Percentiles rank a stretch among this genome's conserved stretches.
Conservation (phyloP, 1,140 invertebrate genomes). For the Solen grandis region DNA sequence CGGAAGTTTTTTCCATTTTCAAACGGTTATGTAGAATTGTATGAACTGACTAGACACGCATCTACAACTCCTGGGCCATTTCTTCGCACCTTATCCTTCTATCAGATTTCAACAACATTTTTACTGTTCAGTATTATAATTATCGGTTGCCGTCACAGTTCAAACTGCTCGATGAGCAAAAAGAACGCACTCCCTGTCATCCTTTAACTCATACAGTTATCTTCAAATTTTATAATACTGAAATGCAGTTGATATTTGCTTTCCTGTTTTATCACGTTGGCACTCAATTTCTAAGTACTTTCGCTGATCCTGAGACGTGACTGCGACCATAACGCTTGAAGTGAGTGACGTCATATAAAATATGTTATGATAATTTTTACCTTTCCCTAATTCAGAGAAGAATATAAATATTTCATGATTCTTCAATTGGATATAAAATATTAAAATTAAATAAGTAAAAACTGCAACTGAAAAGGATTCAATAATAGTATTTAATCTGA, state of each 20-base stretch:
- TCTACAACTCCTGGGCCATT: neutral
- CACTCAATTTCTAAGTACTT: neutral
- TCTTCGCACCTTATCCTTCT: neutral
- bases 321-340: neutral
- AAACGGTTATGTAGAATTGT: neutral
- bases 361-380: neutral
- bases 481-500: no score
- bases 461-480: no score
- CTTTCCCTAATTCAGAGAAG: no score
- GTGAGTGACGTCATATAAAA: neutral
- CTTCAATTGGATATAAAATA: no score
- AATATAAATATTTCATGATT: no score
- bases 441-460: no score
- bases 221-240: neutral
- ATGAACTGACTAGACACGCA: neutral
- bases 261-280: neutral
- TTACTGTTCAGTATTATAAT: neutral
- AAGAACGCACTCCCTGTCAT: neutral
- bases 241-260: neutral
- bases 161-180: neutral
- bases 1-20: neutral
- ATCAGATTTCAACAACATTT: neutral
- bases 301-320: neutral
- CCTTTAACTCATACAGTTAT: neutral
- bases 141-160: neutral